Evolutionary conservation across 2,888 invertebrate genomes (phyloP).

Genomic region (Ellobium chinense): DNA sequence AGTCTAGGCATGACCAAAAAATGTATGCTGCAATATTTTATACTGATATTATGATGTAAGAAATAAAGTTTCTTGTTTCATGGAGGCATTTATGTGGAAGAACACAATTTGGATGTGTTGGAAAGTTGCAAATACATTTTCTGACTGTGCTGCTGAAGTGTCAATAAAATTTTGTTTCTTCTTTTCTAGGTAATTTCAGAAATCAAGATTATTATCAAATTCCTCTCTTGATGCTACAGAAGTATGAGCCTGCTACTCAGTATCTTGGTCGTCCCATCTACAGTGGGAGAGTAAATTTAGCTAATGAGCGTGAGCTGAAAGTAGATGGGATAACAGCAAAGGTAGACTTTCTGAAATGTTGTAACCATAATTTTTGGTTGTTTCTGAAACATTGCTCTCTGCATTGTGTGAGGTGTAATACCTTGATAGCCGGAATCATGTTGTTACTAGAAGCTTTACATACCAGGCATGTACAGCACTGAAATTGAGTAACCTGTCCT

Average conservation of each 20-base stretch:
- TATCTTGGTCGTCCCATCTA: constrained; percentile 59
- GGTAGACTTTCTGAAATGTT: too few species aligned
- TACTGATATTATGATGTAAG: neutral
- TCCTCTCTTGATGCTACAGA: constrained; percentile 53
- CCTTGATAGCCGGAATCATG: too few species aligned
- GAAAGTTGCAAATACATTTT: too few species aligned
- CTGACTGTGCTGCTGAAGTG: neutral
- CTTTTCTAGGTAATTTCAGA: constrained; percentile 55
- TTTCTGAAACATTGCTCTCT: too few species aligned
- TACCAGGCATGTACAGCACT: too few species aligned
- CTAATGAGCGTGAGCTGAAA: constrained; percentile 42
- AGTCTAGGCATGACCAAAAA: neutral
- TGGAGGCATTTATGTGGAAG: too few species aligned
- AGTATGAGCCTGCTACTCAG: constrained; percentile 55
- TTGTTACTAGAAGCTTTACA: too few species aligned
- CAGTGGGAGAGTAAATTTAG: constrained; percentile 46
- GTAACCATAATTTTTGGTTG: too few species aligned
- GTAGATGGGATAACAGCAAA: constrained; percentile 50
- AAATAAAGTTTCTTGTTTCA: too few species aligned
- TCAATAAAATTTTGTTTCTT: neutral
- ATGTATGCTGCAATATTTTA: neutral
- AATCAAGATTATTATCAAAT: constrained; percentile 56
- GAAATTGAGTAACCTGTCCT: too few species aligned
- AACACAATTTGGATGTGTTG: too few species aligned
- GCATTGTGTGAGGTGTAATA: too few species aligned